Base-by-base conservation (phyloP, 2,797 vertebrate species). In the Amazona ochrocephala region DNA sequence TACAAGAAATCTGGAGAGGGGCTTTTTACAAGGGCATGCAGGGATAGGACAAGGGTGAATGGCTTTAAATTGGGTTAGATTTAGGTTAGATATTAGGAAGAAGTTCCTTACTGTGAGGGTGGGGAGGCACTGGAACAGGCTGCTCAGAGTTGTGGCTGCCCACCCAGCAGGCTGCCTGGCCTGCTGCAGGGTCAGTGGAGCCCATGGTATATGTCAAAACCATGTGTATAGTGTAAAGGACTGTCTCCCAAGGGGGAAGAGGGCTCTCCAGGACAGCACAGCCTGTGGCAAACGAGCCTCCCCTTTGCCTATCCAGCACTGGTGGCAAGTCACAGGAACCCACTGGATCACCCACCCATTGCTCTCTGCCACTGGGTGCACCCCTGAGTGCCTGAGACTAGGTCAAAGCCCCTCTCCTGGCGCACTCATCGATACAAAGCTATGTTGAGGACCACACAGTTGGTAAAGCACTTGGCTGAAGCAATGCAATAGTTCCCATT, bases 231-330 rank as follows among this genome's bases (percentile, higher is more conserved):
- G 39, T 3, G 34, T 26, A 26, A 77, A 45, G 48, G n/a, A 19
- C 29, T 7, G 24, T 16, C 37, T 72, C 30, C 19, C 22, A 13
- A 1, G 7, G 4, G 15, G 21, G 2, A 58, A 37, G 45, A 61
- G 17, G 3, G 30, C 9, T 65, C 76, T 42, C 41, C 48, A 37
- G 62, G 34, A n/a, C 9, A 5, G 76, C 41, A 61, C 41, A 67
- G 23, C 20, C 70, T 9, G 62, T 1, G 1, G 10, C 2, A 0
- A 50, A 27, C 0, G 0, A 83, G 44, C 68, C 27, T 42, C 19
- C 72, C 39, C 10, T 54, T 34, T 26, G 80, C 58, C 50, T 9
- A 7, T 3, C 27, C 47, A 68, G 34, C 60, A 39, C 12, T 2
- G 2, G 3, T 0, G n/a, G 65, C 34, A 32, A 53, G 64, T 39